A percentile compares a stretch with the other conserved stretches of the same genome.
These are phyloP conservation scores for Alosa sapidissima DNA, from an alignment of 2,797 vertebrate species.

Conservation along the genomic window DNA sequence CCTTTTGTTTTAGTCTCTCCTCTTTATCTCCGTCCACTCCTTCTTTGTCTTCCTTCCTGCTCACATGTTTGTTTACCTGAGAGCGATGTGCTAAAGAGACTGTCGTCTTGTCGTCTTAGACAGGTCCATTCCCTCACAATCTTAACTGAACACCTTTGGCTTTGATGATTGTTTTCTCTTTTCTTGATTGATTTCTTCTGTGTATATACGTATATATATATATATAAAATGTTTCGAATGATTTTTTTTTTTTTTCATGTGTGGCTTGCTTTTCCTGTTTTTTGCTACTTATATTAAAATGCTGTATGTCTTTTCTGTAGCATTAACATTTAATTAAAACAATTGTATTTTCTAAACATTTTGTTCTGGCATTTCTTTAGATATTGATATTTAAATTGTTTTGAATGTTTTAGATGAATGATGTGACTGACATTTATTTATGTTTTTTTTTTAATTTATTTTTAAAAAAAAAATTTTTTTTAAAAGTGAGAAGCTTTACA, in stretches of 20 bases:
- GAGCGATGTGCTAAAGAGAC: background rate
- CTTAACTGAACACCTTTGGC: background rate
- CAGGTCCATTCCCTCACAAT: background rate
- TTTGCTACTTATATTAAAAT: slow-evolving; percentile 47
- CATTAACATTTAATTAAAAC: slow-evolving; percentile 51
- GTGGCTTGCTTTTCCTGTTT: slow-evolving; percentile 44
- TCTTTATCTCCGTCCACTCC: background rate
- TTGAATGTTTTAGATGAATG: background rate
- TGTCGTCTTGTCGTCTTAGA: background rate
- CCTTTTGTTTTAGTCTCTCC: background rate
- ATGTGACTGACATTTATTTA: slow-evolving; percentile 39
- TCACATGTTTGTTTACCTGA: background rate
- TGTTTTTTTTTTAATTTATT: no score
- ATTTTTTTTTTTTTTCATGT: background rate
- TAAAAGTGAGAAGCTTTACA: no score
- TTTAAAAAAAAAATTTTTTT: no score
- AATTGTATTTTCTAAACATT: slow-evolving; percentile 49
- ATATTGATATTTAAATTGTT: background rate
- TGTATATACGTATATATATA: background rate
- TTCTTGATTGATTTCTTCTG: background rate
- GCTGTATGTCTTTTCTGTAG: slow-evolving; percentile 27
- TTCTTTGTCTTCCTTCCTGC: background rate
- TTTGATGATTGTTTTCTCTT: slow-evolving; percentile 15
- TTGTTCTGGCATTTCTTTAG: background rate
- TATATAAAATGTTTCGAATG: background rate